Evolutionary conservation across 2,888 invertebrate species (phyloP).

Genomic region (Chaitophorus viminalis): DNA sequence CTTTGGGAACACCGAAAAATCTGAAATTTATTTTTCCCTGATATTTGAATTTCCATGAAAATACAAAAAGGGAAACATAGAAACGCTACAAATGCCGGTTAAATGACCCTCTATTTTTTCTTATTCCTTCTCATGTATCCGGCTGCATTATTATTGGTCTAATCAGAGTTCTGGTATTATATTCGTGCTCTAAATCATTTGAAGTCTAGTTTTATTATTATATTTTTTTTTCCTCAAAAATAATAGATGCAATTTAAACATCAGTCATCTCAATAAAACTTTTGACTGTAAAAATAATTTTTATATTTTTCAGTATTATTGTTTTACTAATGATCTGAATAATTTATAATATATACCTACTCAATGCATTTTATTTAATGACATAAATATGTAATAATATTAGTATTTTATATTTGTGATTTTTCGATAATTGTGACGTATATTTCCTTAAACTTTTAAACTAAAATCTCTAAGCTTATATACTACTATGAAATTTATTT

Average conservation of each 20-base stretch:
- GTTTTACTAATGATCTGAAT: too few species aligned
- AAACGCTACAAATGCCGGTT: constrained; percentile 5
- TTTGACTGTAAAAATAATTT: too few species aligned
- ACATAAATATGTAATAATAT: too few species aligned
- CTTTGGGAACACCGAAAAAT: background rate
- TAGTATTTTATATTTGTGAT: too few species aligned
- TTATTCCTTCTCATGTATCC: constrained; percentile 15
- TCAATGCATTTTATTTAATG: too few species aligned
- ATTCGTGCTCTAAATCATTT: constrained; percentile 19
- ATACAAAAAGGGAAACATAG: background rate
- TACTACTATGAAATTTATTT: too few species aligned
- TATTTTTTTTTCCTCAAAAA: background rate
- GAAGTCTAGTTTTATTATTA: constrained; percentile 3
- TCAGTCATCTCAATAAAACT: background rate
- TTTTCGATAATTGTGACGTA: too few species aligned
- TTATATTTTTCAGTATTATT: too few species aligned
- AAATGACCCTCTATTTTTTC: constrained; percentile 9
- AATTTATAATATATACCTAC: too few species aligned
- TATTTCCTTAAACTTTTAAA: too few species aligned
- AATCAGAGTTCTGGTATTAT: constrained; percentile 28
- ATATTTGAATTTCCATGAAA: background rate
- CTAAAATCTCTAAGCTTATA: too few species aligned
- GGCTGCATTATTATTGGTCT: constrained; percentile 29
- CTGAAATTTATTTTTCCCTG: background rate
- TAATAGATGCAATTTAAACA: background rate